A percentile compares a stretch with the other conserved stretches of the same genome.
phyloP scores from a whole-genome alignment of 2,113 vertebrate genomes.

The Fukomys damarensis region DNA sequence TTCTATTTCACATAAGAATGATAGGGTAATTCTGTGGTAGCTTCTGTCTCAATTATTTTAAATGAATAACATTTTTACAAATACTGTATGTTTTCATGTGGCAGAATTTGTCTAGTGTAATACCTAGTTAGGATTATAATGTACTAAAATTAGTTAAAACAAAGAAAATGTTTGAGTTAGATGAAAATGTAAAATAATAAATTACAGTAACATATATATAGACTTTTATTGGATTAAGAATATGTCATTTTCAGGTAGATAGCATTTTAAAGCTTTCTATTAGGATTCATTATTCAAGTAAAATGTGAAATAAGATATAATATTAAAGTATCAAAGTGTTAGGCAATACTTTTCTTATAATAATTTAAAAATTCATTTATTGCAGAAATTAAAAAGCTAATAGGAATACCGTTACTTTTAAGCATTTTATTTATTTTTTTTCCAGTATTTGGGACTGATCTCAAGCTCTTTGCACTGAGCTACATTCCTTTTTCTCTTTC shows the following conservation, averaged over 20 bases:
- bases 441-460: not conserved
- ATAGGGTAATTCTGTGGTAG: not conserved
- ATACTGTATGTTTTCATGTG: slow-evolving; percentile 12
- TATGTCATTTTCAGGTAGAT: slow-evolving; percentile 73
- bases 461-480: not conserved
- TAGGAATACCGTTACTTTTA: not conserved
- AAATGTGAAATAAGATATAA: slow-evolving; percentile 76
- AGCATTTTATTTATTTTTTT: slow-evolving; percentile 65
- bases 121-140: not conserved
- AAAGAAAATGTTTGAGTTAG: slow-evolving; percentile 16
- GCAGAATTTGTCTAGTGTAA: not conserved
- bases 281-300: slow-evolving; percentile 73
- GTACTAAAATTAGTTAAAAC: not conserved
- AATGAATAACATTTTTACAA: not conserved
- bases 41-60: not conserved
- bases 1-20: not conserved
- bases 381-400: not conserved
- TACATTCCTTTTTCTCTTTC: not conserved
- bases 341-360: slow-evolving; percentile 58
- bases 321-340: slow-evolving; percentile 60
- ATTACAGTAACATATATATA: not conserved
- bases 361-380: slow-evolving; percentile 4
- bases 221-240: slow-evolving; percentile 67
- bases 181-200: not conserved
- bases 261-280: slow-evolving; percentile 71